phyloP scores from a whole-genome alignment of 1,140 invertebrate genomes.

The Wasmannia auropunctata region DNA sequence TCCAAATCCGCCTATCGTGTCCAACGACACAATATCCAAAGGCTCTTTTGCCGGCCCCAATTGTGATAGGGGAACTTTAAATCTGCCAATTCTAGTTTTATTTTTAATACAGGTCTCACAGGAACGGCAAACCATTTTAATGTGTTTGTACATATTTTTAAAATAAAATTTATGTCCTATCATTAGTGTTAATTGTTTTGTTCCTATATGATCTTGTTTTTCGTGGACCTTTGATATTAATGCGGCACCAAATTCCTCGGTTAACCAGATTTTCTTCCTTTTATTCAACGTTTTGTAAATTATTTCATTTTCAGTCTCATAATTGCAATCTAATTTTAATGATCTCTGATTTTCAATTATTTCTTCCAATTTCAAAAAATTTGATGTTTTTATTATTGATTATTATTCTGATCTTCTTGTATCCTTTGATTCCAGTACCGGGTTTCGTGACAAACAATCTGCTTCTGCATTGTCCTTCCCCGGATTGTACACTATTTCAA shows the following conservation, averaged over 20 bases:
- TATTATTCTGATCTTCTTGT: neutral
- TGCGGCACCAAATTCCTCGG: constrained; percentile 34
- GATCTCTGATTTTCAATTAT: constrained; percentile 31
- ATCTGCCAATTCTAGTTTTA: constrained; percentile 76
- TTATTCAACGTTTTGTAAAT: constrained; percentile 51
- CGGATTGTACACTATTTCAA: constrained; percentile 39
- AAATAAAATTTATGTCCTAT: constrained; percentile 20
- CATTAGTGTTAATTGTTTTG: constrained; percentile 25
- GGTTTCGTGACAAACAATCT: constrained; percentile 35
- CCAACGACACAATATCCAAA: too few species aligned
- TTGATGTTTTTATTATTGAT: neutral
- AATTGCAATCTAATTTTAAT: neutral
- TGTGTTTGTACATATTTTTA: constrained; percentile 24
- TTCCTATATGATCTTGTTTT: constrained; percentile 20
- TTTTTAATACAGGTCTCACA: constrained; percentile 67
- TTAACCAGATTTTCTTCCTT: constrained; percentile 47
- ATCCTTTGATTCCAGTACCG: neutral
- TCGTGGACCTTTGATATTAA: neutral
- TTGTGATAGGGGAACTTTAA: constrained; percentile 75
- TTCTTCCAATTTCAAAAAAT: constrained; percentile 1
- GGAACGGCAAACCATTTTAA: constrained; percentile 1
- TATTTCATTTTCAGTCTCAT: neutral
- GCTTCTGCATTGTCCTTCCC: constrained; percentile 39
- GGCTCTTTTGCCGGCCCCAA: constrained; percentile 70
- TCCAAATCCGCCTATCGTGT: too few species aligned